Evolutionary conservation across 2,888 invertebrate genomes (phyloP).

Genomic region (Osmoderma eremita): DNA sequence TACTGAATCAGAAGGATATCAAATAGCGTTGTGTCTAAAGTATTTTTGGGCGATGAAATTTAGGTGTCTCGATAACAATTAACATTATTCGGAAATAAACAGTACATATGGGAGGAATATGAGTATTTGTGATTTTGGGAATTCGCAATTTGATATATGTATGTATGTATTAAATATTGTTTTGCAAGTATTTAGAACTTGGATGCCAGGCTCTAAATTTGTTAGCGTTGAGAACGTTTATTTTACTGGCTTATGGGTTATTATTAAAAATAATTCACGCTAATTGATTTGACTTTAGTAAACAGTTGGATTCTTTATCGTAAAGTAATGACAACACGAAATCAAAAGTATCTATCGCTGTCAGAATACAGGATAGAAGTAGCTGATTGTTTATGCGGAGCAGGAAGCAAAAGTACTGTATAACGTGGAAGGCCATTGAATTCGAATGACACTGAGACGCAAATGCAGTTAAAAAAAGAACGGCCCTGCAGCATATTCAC

Average conservation of each 20-base stretch:
- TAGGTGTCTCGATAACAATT: too few relatives aligned
- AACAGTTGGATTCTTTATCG: neutral
- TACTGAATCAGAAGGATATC: neutral
- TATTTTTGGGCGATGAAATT: neutral
- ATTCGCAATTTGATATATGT: too few relatives aligned
- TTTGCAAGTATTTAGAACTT: too few relatives aligned
- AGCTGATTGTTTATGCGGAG: slow-evolving; percentile 7
- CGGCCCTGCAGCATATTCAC: neutral
- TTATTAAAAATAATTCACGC: too few relatives aligned
- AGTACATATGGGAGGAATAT: too few relatives aligned
- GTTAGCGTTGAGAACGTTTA: too few relatives aligned
- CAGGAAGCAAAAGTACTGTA: slow-evolving; percentile 11
- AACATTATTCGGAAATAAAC: too few relatives aligned
- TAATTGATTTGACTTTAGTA: neutral
- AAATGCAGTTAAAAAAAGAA: neutral
- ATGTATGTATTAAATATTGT: too few relatives aligned
- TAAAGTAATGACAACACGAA: neutral
- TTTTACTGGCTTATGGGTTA: too few relatives aligned
- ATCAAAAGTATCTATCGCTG: slow-evolving; percentile 2
- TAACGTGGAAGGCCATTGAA: neutral
- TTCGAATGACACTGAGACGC: neutral
- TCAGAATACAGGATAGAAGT: slow-evolving; percentile 5
- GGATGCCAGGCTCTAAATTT: too few relatives aligned
- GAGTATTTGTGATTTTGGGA: too few relatives aligned
- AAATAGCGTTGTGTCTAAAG: neutral